Base-by-base conservation (phyloP, 2,113 vertebrate species). In the Micromys minutus region DNA sequence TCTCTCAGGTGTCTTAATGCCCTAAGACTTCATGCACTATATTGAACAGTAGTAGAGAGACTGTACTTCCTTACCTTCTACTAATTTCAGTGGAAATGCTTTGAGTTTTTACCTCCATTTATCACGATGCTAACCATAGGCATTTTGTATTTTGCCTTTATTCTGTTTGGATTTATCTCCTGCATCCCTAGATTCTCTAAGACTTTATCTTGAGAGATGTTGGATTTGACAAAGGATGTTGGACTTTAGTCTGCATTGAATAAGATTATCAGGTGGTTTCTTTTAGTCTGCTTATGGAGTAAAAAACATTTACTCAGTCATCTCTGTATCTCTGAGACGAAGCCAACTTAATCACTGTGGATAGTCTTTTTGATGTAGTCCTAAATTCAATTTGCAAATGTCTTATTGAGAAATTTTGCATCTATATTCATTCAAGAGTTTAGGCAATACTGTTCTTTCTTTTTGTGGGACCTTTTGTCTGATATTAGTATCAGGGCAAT, bases 291-390 rank as follows among this genome's bases (percentile, higher is more conserved):
- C 12, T n/a, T 80, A 80, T 80, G 36, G 52, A 57, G 52, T n/a
- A 80, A 52, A 80, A 55, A 55, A 21, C 17, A 13, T n/a, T 55
- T n/a, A n/a, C 36, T 26, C 21, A 15, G 3, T 57, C 11, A n/a
- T 80, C 21, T 36, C 47, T 55, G 17, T 21, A 55, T 55, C 76
- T 80, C 36, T 80, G 19, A 5, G 52, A 80, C 57, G 77, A 80
- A 80, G 10, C 36, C 55, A 80, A 39, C 13, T 57, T 57, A 80
- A 80, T 39, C 52, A 80, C 36, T 24, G 34, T 80, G 19, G 34
- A 57, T n/a, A 80, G 55, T 91, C 93, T 9, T 89, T 94, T 88
- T 87, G 55, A 83, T 95, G 67, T 91, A 39, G 87, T 93, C 52
- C 57, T 57, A 21, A 80, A 80, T 57, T 80, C 10, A 15, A 57